phyloP scores from a whole-genome alignment of 2,888 invertebrate species.

The Scaptodrosophila latifasciaeformis region DNA sequence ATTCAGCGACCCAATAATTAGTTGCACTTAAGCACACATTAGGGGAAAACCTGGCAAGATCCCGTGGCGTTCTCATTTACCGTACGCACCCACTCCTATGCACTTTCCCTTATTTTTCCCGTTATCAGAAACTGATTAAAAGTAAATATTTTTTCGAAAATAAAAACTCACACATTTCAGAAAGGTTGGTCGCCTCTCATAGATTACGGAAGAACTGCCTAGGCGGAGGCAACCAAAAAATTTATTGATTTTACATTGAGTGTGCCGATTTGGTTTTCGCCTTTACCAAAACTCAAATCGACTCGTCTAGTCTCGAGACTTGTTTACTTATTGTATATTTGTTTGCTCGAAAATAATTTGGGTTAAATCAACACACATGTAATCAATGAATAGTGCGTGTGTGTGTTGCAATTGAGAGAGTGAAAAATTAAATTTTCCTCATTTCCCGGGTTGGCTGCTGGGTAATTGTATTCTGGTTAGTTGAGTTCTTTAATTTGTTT shows the following conservation, averaged over 20 bases:
- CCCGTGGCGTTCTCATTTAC: constrained; percentile 8
- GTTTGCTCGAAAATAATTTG: constrained; percentile 62
- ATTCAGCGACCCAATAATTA: constrained; percentile 44
- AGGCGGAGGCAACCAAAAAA: constrained; percentile 10
- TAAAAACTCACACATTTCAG: constrained; percentile 14
- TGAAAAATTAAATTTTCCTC: constrained; percentile 1
- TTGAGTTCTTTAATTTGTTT: constrained; percentile 17
- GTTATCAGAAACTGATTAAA: constrained; percentile 36
- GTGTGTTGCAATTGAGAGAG: neutral
- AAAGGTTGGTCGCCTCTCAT: neutral
- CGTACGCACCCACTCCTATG: neutral
- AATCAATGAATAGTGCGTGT: constrained; percentile 51
- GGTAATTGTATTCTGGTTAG: constrained; percentile 37
- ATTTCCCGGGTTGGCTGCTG: too few species aligned
- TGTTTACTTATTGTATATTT: constrained; percentile 67
- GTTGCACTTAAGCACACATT: constrained; percentile 50
- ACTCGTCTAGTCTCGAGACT: too few species aligned
- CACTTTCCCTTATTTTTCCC: constrained; percentile 24
- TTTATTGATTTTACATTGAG: constrained; percentile 48
- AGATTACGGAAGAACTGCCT: too few species aligned
- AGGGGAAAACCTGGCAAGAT: constrained; percentile 37
- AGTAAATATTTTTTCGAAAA: constrained; percentile 33
- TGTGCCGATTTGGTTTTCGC: constrained; percentile 49
- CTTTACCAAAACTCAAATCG: too few species aligned
- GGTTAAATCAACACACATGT: constrained; percentile 58